Evolutionary conservation across 2,113 vertebrate genomes (phyloP).

Genomic region (Vidua macroura): DNA sequence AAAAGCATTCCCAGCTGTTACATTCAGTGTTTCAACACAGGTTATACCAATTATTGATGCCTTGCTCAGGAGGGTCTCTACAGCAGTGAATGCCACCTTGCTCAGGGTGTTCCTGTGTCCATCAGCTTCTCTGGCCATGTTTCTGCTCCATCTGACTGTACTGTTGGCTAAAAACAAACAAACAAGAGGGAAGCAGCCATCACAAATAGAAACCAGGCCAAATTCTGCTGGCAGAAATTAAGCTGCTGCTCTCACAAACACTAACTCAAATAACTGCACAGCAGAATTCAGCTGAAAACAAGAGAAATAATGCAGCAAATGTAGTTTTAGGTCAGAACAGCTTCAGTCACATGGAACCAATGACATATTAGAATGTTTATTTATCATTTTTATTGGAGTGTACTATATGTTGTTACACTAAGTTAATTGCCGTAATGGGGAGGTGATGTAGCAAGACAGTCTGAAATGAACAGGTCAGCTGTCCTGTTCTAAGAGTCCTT

Average conservation of each 20-base stretch:
- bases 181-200: neutral
- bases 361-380: neutral
- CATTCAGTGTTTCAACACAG: neutral
- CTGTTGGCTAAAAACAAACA: neutral
- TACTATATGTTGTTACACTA: neutral
- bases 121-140: neutral
- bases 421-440: slow-evolving; percentile 25
- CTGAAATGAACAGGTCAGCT: neutral
- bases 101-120: neutral
- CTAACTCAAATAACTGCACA: neutral
- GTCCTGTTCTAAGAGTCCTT: neutral
- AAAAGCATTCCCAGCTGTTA: neutral
- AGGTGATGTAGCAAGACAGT: neutral
- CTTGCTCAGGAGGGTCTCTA: neutral
- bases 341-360: neutral
- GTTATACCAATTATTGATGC: neutral
- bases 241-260: neutral
- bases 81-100: neutral
- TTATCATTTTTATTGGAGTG: neutral
- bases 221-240: neutral
- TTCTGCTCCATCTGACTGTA: neutral
- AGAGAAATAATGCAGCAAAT: neutral
- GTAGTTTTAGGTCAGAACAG: neutral
- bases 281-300: neutral
- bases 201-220: neutral